A percentile compares a stretch with the other conserved stretches of the same genome.
phyloP scores from a whole-genome alignment of 2,888 invertebrate genomes.

The Leptinotarsa tumamoca region DNA sequence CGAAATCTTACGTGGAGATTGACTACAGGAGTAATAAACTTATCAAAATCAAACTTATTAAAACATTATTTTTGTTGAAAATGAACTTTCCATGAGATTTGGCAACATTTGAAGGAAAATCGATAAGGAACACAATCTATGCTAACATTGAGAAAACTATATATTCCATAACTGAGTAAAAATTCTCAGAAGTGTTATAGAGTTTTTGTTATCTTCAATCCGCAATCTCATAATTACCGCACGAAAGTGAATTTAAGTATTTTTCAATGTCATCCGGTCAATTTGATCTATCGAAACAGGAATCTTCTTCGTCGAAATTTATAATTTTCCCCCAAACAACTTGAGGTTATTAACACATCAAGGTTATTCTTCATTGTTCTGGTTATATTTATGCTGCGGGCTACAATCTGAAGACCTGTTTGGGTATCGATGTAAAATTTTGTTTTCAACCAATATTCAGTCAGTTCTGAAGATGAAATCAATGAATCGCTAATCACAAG shows the following conservation, averaged over 20 bases:
- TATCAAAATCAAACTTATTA: too few species aligned
- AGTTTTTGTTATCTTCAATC: background rate
- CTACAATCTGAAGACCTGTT: slow-evolving; percentile 11
- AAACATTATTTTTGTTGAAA: too few species aligned
- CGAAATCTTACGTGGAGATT: too few species aligned
- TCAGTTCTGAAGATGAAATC: background rate
- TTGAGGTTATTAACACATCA: slow-evolving; percentile 16
- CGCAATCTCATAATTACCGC: background rate
- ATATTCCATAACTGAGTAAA: too few species aligned
- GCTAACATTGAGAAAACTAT: too few species aligned
- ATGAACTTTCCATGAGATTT: too few species aligned
- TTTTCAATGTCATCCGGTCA: slow-evolving; percentile 4
- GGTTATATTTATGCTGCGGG: background rate
- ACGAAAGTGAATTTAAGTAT: background rate
- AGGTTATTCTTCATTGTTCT: slow-evolving; percentile 10
- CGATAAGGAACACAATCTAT: too few species aligned
- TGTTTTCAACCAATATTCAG: background rate
- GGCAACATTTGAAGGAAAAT: too few species aligned
- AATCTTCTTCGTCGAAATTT: slow-evolving; percentile 4
- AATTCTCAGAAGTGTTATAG: too few species aligned
- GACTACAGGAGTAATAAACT: too few species aligned
- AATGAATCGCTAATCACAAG: background rate
- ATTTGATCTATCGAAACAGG: slow-evolving; percentile 1
- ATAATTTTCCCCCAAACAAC: slow-evolving; percentile 3
- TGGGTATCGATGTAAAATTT: background rate